A percentile compares a stretch with the other conserved stretches of the same genome.
These are phyloP conservation scores for Drosophila yooni DNA, from an alignment of 2,888 invertebrate genomes.

Conservation along the genomic window DNA sequence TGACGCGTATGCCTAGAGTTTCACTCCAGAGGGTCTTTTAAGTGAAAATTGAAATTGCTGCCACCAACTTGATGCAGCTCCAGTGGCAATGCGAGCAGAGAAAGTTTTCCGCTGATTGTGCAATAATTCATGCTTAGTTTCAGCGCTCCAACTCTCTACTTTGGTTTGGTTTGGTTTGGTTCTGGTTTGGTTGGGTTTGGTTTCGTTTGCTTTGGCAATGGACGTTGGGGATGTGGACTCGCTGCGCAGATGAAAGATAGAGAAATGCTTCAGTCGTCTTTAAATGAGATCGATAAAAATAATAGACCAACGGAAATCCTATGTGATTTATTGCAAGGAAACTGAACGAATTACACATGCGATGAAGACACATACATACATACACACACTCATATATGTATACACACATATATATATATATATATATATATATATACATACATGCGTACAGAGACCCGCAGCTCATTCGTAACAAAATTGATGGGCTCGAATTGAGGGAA, in stretches of 20 bases:
- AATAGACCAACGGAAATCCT: constrained; percentile 77
- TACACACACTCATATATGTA: constrained; percentile 10
- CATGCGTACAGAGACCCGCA: background rate
- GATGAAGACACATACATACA: constrained; percentile 40
- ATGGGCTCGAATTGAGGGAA: constrained; percentile 58
- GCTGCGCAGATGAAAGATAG: constrained; percentile 65
- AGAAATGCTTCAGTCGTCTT: constrained; percentile 69
- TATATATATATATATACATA: constrained; percentile 1
- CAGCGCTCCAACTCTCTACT: constrained; percentile 48
- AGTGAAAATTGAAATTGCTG: constrained; percentile 62
- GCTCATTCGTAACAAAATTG: constrained; percentile 52
- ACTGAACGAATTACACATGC: constrained; percentile 67
- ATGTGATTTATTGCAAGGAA: constrained; percentile 78
- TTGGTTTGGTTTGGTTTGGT: constrained; percentile 6
- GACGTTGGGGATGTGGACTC: constrained; percentile 30
- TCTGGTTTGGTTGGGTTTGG: background rate
- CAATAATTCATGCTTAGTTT: constrained; percentile 78
- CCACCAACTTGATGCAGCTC: constrained; percentile 52
- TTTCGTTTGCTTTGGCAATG: constrained; percentile 6
- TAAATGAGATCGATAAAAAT: constrained; percentile 75
- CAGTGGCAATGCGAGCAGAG: constrained; percentile 47
- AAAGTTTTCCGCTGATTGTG: constrained; percentile 77
- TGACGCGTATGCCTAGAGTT: constrained; percentile 10
- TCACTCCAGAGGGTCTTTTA: constrained; percentile 13
- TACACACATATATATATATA: background rate